Evolutionary conservation across 2,113 vertebrate species (phyloP).

Genomic region (Hemichromis elongatus): DNA sequence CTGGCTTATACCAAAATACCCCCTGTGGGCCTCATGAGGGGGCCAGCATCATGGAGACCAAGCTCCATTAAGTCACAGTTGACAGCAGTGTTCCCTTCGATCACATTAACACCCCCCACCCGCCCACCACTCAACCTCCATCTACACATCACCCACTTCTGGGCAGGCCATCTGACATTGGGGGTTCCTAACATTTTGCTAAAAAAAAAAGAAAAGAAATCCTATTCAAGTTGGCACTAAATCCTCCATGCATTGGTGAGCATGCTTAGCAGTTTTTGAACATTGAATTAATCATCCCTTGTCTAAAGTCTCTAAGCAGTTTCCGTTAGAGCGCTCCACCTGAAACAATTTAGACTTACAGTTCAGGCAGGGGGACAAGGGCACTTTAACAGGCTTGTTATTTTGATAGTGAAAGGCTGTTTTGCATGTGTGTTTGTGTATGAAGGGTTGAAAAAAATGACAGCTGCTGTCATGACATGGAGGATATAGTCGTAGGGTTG

Average conservation of each 20-base stretch:
- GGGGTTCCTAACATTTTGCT: not conserved
- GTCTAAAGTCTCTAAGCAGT: conserved; percentile 36
- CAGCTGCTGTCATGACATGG: conserved; percentile 29
- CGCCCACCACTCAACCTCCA: conserved; percentile 16
- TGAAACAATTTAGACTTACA: conserved; percentile 42
- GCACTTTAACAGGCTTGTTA: conserved; percentile 36
- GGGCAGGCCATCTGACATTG: conserved; percentile 30
- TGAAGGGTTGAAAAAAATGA: conserved; percentile 1
- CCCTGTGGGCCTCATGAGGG: conserved; percentile 25
- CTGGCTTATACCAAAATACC: conserved; percentile 30
- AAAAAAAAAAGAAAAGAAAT: not conserved
- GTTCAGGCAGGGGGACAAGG: conserved; percentile 5
- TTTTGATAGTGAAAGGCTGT: conserved; percentile 26
- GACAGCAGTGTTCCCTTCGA: conserved; percentile 51
- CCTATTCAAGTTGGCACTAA: conserved; percentile 16
- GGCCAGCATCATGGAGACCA: conserved; percentile 24
- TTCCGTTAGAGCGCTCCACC: conserved; percentile 22
- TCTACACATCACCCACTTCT: conserved; percentile 19
- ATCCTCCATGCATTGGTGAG: not conserved
- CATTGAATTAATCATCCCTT: conserved; percentile 45
- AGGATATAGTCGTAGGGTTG: conserved; percentile 40
- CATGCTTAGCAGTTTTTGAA: not conserved
- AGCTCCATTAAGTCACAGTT: conserved; percentile 60
- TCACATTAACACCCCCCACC: conserved; percentile 52
- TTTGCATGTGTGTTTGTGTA: conserved; percentile 15